Percentiles rank a stretch among this genome's conserved stretches.
These are phyloP conservation scores for Drosophila watanabei DNA, from an alignment of 1,140 invertebrate genomes.

Conservation along the genomic window DNA sequence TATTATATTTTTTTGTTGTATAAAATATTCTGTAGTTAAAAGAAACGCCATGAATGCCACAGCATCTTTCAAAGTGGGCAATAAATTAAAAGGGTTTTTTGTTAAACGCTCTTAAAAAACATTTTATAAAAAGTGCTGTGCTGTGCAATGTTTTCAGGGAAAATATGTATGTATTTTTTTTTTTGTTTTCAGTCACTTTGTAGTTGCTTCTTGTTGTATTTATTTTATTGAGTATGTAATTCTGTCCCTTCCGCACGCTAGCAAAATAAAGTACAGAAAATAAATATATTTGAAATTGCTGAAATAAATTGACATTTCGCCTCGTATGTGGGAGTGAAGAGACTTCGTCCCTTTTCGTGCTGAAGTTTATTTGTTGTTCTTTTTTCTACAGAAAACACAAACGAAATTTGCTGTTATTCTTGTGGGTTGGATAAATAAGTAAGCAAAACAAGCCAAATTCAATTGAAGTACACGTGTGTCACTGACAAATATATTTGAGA, in stretches of 20 bases:
- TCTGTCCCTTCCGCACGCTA: slow-evolving; percentile 11
- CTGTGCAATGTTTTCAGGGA: slow-evolving; percentile 9
- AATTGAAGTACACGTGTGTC: slow-evolving; percentile 26
- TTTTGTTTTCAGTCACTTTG: neutral
- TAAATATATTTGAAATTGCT: slow-evolving; percentile 33
- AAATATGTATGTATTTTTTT: neutral
- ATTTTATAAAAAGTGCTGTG: slow-evolving; percentile 34
- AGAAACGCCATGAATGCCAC: slow-evolving; percentile 17
- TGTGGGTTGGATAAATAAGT: slow-evolving; percentile 34
- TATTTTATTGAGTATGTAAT: slow-evolving; percentile 41
- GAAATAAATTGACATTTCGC: slow-evolving; percentile 61
- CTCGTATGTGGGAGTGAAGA: slow-evolving; percentile 8
- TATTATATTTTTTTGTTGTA: neutral
- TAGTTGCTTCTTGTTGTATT: slow-evolving; percentile 14
- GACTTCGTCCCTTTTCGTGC: slow-evolving; percentile 13
- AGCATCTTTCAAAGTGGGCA: slow-evolving; percentile 36
- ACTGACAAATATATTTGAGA: slow-evolving; percentile 13
- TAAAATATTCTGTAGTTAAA: slow-evolving; percentile 3
- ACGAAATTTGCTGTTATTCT: slow-evolving; percentile 26
- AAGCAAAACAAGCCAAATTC: slow-evolving; percentile 47
- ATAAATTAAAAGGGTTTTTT: slow-evolving; percentile 51
- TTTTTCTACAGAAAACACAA: slow-evolving; percentile 24
- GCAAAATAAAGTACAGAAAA: slow-evolving; percentile 10
- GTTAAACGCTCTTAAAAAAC: slow-evolving; percentile 37
- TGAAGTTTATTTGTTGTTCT: slow-evolving; percentile 18